A percentile compares a stretch with the other conserved stretches of the same genome.
These are phyloP conservation scores for Euclidia mi DNA, from an alignment of 2,888 invertebrate genomes.

Conservation along the genomic window DNA sequence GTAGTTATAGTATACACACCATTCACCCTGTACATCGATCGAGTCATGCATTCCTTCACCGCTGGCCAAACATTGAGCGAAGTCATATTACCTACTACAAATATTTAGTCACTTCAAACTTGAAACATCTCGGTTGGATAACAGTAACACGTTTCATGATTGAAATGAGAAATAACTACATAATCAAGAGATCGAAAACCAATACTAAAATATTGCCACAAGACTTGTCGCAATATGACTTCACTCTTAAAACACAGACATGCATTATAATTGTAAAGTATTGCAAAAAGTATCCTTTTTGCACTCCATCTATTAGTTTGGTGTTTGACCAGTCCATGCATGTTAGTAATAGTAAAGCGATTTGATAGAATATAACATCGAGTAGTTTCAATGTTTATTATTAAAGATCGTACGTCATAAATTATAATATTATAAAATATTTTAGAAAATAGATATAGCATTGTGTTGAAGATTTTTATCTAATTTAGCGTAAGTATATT, in stretches of 20 bases:
- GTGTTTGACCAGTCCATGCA: conserved; percentile 74
- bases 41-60: conserved; percentile 52
- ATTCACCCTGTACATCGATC: conserved; percentile 46
- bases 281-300: conserved; percentile 34
- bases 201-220: no score
- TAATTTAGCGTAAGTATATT: conserved; percentile 25
- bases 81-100: conserved; percentile 43
- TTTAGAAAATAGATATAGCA: conserved; percentile 35
- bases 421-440: conserved; percentile 28
- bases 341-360: conserved; percentile 62
- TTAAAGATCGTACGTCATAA: conserved; percentile 26
- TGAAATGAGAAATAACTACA: no score
- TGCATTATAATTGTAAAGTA: conserved; percentile 42
- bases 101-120: conserved; percentile 14
- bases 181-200: no score
- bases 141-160: no score
- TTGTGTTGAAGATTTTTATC: conserved; percentile 18
- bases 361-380: conserved; percentile 44
- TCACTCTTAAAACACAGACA: conserved; percentile 45
- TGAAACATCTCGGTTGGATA: no score
- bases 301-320: conserved; percentile 57
- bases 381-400: conserved; percentile 21
- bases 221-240: conserved; percentile 42
- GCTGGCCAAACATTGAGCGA: conserved; percentile 39
- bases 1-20: conserved; percentile 41